A percentile compares a stretch with the other conserved stretches of the same genome.
Conservation (phyloP, 2,113 vertebrate genomes). For the Edolisoma coerulescens region DNA sequence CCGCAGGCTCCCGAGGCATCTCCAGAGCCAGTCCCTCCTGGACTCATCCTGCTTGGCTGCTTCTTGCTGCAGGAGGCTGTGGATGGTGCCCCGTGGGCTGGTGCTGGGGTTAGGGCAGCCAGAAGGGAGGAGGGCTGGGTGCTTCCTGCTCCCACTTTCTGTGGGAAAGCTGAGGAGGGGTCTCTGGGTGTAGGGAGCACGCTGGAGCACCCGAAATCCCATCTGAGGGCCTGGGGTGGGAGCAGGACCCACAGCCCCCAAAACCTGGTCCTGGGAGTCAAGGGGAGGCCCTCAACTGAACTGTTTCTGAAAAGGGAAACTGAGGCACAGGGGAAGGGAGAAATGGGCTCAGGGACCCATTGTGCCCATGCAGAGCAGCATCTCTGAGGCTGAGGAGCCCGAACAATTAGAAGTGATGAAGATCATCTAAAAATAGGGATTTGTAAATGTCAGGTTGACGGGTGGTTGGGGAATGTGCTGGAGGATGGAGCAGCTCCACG, state of each 20-base stretch:
- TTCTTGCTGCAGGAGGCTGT: fast-evolving
- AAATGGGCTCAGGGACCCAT: not conserved
- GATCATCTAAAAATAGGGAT: slow-evolving; percentile 5
- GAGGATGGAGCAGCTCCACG: fast-evolving
- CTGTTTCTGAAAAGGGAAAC: not conserved
- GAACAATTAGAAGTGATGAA: not conserved
- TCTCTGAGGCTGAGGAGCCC: not conserved
- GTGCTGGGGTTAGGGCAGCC: not conserved
- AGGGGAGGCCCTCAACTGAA: no score
- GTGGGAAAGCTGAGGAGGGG: not conserved
- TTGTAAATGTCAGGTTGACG: not conserved
- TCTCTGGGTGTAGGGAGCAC: fast-evolving
- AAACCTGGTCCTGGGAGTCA: fast-evolving
- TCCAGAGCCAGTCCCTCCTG: fast-evolving
- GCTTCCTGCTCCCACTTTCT: fast-evolving
- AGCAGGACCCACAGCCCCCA: not conserved
- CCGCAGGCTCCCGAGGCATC: fast-evolving
- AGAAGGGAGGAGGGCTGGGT: not conserved
- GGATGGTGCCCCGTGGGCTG: not conserved
- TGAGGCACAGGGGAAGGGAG: not conserved
- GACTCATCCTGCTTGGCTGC: not conserved
- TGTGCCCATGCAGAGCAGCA: not conserved
- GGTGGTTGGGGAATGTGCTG: not conserved
- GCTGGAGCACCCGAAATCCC: not conserved
- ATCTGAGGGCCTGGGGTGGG: not conserved